Percentiles rank a stretch among this genome's conserved stretches.
These are phyloP conservation scores for Bimastos eiseni DNA, from an alignment of 2,888 invertebrate genomes.

Conservation along the genomic window DNA sequence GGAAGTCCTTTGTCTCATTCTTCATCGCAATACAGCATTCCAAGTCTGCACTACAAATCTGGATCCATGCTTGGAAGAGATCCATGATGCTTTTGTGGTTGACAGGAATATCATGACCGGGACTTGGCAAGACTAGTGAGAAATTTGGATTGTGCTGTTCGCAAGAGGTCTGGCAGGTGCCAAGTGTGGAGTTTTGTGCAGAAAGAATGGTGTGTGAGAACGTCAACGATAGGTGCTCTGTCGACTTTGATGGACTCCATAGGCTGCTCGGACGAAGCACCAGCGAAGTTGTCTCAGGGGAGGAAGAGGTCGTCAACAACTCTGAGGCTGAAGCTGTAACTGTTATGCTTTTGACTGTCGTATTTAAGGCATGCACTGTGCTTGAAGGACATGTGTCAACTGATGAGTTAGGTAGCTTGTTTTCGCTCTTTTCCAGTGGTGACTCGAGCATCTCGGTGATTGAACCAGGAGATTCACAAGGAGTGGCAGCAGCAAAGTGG, in stretches of 20 bases:
- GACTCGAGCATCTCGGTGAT: neutral
- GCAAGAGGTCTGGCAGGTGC: neutral
- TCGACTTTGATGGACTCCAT: conserved; percentile 22
- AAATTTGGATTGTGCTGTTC: conserved; percentile 36
- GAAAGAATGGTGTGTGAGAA: conserved; percentile 17
- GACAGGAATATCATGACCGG: conserved; percentile 52
- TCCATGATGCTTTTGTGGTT: conserved; percentile 56
- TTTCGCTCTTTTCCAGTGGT: neutral
- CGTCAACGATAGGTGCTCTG: conserved; percentile 27
- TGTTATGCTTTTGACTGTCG: neutral
- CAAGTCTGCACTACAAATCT: conserved; percentile 54
- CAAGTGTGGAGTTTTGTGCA: neutral
- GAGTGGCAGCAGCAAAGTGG: conserved; percentile 57
- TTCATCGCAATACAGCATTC: conserved; percentile 49
- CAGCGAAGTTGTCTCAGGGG: neutral
- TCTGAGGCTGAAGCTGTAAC: neutral
- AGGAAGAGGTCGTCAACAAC: neutral
- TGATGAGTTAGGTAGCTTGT: neutral
- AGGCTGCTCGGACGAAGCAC: conserved; percentile 23
- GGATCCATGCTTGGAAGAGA: conserved; percentile 56
- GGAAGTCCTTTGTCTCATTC: conserved; percentile 66
- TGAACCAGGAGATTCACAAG: conserved; percentile 41
- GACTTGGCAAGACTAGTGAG: conserved; percentile 35
- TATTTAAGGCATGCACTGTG: neutral
- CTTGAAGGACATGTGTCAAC: neutral